These are phyloP conservation scores for Drosophila mauritiana DNA, from an alignment of 1,140 invertebrate genomes.

Conservation along the genomic window DNA sequence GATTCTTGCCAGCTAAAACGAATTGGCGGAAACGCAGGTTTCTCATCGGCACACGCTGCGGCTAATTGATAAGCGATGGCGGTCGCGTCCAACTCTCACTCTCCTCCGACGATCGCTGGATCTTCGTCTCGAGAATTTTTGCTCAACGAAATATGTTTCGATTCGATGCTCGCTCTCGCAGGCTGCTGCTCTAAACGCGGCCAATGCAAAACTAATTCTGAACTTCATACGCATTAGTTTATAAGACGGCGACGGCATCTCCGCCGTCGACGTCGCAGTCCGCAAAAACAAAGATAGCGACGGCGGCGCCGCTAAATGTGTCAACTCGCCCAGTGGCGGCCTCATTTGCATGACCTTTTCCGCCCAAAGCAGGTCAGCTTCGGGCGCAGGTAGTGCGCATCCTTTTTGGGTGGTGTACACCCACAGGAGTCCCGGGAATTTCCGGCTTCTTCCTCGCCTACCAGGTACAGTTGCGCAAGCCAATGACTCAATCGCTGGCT, in stretches of 20 bases:
- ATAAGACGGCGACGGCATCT: constrained; percentile 55
- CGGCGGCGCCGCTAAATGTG: constrained; percentile 37
- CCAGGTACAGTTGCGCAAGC: constrained; percentile 48
- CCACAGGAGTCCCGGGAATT: constrained; percentile 5
- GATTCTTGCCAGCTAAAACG: constrained; percentile 87
- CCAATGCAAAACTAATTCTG: constrained; percentile 82
- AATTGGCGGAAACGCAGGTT: constrained; percentile 87
- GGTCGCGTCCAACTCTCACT: neutral
- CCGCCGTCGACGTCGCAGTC: constrained; percentile 14
- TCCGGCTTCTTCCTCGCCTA: neutral
- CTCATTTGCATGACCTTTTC: constrained; percentile 38
- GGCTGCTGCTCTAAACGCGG: constrained; percentile 74
- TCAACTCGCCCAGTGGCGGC: constrained; percentile 45
- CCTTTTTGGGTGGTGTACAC: neutral
- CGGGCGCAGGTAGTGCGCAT: neutral
- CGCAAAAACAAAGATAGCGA: constrained; percentile 43
- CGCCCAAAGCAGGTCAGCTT: neutral
- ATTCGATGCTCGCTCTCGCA: constrained; percentile 4
- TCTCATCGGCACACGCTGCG: constrained; percentile 86
- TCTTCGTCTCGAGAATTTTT: neutral
- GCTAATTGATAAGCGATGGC: constrained; percentile 34
- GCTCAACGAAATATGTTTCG: neutral
- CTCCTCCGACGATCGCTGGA: neutral
- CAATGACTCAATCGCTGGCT: neutral
- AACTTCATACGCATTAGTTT: constrained; percentile 77